Evolutionary conservation across 1,140 invertebrate species (phyloP).

Genomic region (Piezodorus guildinii): DNA sequence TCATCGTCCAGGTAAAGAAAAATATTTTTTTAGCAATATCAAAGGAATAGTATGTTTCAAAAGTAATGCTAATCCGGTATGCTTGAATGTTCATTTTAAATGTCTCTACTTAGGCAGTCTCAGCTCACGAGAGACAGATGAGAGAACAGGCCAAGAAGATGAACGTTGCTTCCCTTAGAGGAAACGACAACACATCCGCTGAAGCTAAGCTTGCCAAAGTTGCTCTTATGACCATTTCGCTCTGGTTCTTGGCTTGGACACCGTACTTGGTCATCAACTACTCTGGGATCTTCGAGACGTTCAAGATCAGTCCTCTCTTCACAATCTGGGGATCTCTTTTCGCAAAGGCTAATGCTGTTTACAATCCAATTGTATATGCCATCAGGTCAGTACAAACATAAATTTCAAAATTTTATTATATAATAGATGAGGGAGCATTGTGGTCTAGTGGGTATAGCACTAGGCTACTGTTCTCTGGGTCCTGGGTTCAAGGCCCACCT

Average conservation of each 20-base stretch:
- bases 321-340: slow-evolving; percentile 70
- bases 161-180: slow-evolving; percentile 66
- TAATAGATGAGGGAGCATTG: too few species aligned
- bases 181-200: slow-evolving; percentile 50
- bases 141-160: slow-evolving; percentile 73
- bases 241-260: slow-evolving; percentile 78
- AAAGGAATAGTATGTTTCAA: neutral
- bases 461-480: too few species aligned
- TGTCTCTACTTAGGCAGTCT: slow-evolving; percentile 44
- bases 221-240: slow-evolving; percentile 63
- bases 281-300: slow-evolving; percentile 54
- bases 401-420: too few species aligned
- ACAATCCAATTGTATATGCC: slow-evolving; percentile 73
- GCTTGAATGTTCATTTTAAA: neutral
- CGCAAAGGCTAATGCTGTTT: slow-evolving; percentile 64
- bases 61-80: neutral
- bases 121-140: slow-evolving; percentile 69
- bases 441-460: too few species aligned
- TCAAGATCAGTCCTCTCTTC: slow-evolving; percentile 53
- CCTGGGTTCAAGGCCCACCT: too few species aligned
- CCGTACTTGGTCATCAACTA: slow-evolving; percentile 72
- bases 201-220: slow-evolving; percentile 69
- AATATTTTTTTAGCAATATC: neutral
- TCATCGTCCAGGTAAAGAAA: slow-evolving; percentile 44
- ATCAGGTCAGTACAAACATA: slow-evolving; percentile 44